phyloP scores from a whole-genome alignment of 2,797 vertebrate species.

The Sebastolobus alascanus region DNA sequence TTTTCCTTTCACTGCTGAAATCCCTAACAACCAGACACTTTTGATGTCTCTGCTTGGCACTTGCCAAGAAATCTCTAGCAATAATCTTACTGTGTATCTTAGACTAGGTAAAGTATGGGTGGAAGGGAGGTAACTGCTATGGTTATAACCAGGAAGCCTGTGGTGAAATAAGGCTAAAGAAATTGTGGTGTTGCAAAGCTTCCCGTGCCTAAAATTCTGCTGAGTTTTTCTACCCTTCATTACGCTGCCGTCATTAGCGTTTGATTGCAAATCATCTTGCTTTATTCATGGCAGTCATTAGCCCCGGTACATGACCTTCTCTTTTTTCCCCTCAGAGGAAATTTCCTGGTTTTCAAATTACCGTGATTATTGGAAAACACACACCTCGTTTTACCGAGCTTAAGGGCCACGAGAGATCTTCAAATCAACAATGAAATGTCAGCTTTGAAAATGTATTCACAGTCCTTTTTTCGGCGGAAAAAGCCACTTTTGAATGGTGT shows the following conservation, averaged over 20 bases:
- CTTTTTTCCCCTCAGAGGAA: neutral
- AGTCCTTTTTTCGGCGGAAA: neutral
- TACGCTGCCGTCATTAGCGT: constrained; percentile 42
- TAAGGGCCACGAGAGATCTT: neutral
- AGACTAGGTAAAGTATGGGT: neutral
- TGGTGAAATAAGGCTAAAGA: constrained; percentile 8
- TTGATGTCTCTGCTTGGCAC: neutral
- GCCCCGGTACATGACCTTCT: constrained; percentile 23
- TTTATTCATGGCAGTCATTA: constrained; percentile 20
- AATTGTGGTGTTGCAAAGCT: constrained; percentile 8
- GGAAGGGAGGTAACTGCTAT: neutral
- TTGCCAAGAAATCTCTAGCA: neutral
- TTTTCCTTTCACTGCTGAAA: constrained; percentile 1
- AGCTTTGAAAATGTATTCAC: neutral
- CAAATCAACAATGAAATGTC: neutral
- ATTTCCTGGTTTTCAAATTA: neutral
- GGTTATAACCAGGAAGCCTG: constrained; percentile 12
- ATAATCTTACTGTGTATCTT: neutral
- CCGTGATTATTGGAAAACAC: constrained; percentile 16
- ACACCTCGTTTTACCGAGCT: neutral
- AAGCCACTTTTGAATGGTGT: neutral
- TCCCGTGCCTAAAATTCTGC: neutral
- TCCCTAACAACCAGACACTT: neutral
- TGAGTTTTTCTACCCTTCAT: constrained; percentile 38
- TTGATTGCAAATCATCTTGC: constrained; percentile 30